phyloP scores from a whole-genome alignment of 2,113 vertebrate genomes.

The Dasyurus viverrinus region DNA sequence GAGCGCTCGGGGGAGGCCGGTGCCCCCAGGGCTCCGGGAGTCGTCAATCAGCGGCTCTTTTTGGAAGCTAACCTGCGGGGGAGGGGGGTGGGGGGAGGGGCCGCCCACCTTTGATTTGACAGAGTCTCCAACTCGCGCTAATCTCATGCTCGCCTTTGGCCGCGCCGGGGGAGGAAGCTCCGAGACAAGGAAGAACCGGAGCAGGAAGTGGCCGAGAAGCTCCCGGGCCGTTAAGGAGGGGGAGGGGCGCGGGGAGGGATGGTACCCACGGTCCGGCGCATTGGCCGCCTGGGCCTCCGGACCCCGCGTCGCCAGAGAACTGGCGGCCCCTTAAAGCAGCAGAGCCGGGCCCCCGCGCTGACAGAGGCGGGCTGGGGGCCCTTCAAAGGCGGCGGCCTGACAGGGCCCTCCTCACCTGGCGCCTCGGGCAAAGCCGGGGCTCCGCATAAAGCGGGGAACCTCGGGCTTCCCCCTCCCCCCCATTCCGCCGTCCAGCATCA shows the following conservation, averaged over 20 bases:
- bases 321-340: constrained; percentile 67
- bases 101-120: constrained; percentile 79
- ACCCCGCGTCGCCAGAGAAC: constrained; percentile 39
- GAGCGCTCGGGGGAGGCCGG: constrained; percentile 65
- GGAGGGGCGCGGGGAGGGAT: background rate
- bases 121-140: constrained; percentile 75
- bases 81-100: constrained; percentile 69
- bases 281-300: constrained; percentile 36
- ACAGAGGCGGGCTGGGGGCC: constrained; percentile 42
- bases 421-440: background rate
- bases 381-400: constrained; percentile 68
- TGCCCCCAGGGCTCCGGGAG: constrained; percentile 67
- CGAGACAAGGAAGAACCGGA: constrained; percentile 69
- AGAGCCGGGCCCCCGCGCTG: constrained; percentile 66
- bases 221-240: constrained; percentile 65
- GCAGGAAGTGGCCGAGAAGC: constrained; percentile 71
- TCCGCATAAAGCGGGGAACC: constrained; percentile 23
- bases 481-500: background rate
- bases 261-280: background rate
- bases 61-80: constrained; percentile 73
- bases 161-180: constrained; percentile 64
- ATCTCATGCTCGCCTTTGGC: constrained; percentile 66
- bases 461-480: background rate
- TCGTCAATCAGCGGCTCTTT: constrained; percentile 72
- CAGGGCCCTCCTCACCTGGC: constrained; percentile 73